Evolutionary conservation across 1,140 invertebrate species (phyloP), one percentile per base, ranked within the genome.

Genomic region (Hylyphantes graminicola): DNA sequence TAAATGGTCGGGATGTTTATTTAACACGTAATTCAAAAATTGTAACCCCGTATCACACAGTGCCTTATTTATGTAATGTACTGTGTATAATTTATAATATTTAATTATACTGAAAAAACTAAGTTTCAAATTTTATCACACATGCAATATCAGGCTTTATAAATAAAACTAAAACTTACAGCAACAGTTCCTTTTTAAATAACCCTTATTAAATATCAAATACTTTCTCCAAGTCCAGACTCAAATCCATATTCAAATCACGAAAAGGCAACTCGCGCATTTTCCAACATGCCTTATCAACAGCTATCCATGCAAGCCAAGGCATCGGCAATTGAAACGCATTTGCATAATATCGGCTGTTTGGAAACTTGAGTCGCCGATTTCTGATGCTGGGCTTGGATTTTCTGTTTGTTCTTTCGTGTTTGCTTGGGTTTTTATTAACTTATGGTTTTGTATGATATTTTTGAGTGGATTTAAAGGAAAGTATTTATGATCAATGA

Each of bases 241-340:
- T 12, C 9, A 67, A 13, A 67, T 67, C 64, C 64, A 67, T 67
- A 67, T 67, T 67, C 64, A 67, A 67, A 67, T 67, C 64, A 67
- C 64, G 64, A 10, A 21, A 13, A 35, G 21, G 64, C 19, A 6
- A 19, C 19, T 48, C 17, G 13, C 19, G n/a, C 35, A 35, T 35
- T 35, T 35, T 67, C 19, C 35, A 5, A 48, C 19, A 67, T 11
- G 19, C 21, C 21, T 35, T 35, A 67, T 35, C 64, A 67, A 67
- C 64, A 67, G n/a, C 64, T 19, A 67, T 50, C n/a, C 35, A 19
- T 1, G 11, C 9, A 7, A 13, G 13, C 13, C 19, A 13, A 67
- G 19, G 35, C 64, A 67, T 67, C 3, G 11, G 15, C 19, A 67
- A 67, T 67, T 67, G 64, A 67, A 35, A 67, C 21, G 48, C 35